Evolutionary conservation across 1,140 invertebrate genomes (phyloP).

Genomic region (Halyomorpha halys): DNA sequence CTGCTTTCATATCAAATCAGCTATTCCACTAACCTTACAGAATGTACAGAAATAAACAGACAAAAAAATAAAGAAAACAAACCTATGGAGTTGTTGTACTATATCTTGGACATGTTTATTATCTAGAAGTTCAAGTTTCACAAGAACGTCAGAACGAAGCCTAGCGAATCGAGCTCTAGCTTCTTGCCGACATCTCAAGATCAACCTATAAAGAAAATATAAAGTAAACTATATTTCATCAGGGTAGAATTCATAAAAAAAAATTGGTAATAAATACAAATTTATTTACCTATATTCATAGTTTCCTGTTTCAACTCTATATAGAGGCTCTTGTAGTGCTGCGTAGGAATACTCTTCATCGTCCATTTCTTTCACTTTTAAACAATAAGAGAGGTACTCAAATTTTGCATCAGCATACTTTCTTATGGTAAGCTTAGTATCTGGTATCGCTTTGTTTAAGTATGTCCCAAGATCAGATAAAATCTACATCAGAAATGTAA

Average conservation of each 20-base stretch:
- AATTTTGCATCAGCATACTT: constrained; percentile 98
- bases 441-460: constrained; percentile 92
- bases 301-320: constrained; percentile 96
- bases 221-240: background rate
- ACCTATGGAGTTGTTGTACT: constrained; percentile 67
- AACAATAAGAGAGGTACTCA: constrained; percentile 94
- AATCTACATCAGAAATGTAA: constrained; percentile 46
- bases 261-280: background rate
- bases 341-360: constrained; percentile 94
- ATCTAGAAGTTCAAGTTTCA: constrained; percentile 93
- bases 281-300: constrained; percentile 81
- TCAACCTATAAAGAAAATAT: constrained; percentile 47
- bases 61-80: background rate
- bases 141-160: constrained; percentile 84
- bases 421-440: constrained; percentile 91
- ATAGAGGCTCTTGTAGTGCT: constrained; percentile 89
- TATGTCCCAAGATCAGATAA: constrained; percentile 90
- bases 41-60: too few relatives aligned
- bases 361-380: constrained; percentile 97
- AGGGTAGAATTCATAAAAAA: background rate
- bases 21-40: too few relatives aligned
- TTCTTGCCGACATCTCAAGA: constrained; percentile 89
- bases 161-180: constrained; percentile 83
- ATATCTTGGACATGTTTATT: constrained; percentile 95
- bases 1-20: too few relatives aligned